phyloP scores from a whole-genome alignment of 2,888 invertebrate genomes.

The Corythucha ciliata region DNA sequence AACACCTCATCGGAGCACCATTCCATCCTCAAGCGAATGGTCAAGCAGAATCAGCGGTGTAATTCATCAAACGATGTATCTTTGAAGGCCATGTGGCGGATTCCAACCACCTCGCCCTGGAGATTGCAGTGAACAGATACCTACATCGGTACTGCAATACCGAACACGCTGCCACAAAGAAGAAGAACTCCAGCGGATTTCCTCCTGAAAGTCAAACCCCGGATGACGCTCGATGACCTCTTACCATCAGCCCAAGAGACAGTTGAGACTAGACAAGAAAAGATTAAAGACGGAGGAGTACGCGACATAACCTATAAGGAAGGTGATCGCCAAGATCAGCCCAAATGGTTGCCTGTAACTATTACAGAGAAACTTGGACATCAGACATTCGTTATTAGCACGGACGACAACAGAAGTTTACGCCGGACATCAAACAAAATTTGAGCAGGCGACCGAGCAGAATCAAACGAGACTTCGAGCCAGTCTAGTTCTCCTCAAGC shows the following conservation, averaged over 20 bases:
- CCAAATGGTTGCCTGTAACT: constrained; percentile 9
- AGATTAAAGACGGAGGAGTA: constrained; percentile 5
- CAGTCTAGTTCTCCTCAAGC: too few relatives aligned
- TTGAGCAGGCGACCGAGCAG: too few relatives aligned
- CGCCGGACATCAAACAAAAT: too few relatives aligned
- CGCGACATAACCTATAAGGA: constrained; percentile 4
- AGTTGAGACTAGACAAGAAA: not conserved
- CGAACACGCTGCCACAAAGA: constrained; percentile 8
- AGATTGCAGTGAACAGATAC: not conserved
- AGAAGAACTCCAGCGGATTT: constrained; percentile 5
- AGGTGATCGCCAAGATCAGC: constrained; percentile 11
- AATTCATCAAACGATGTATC: constrained; percentile 15
- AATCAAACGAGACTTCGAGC: too few relatives aligned
- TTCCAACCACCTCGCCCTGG: not conserved
- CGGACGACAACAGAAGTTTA: too few relatives aligned
- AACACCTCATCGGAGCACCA: too few relatives aligned
- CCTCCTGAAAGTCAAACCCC: too few relatives aligned
- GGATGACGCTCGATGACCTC: not conserved
- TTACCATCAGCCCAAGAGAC: constrained; percentile 6
- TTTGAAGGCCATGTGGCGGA: too few relatives aligned
- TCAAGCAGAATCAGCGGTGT: constrained; percentile 13
- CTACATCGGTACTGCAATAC: constrained; percentile 11
- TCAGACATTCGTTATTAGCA: constrained; percentile 11
- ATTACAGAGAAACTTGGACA: constrained; percentile 10
- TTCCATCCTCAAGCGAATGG: too few relatives aligned